These are phyloP conservation scores for Sylvicola cinctus DNA, from an alignment of 2,888 invertebrate genomes.

Conservation along the genomic window DNA sequence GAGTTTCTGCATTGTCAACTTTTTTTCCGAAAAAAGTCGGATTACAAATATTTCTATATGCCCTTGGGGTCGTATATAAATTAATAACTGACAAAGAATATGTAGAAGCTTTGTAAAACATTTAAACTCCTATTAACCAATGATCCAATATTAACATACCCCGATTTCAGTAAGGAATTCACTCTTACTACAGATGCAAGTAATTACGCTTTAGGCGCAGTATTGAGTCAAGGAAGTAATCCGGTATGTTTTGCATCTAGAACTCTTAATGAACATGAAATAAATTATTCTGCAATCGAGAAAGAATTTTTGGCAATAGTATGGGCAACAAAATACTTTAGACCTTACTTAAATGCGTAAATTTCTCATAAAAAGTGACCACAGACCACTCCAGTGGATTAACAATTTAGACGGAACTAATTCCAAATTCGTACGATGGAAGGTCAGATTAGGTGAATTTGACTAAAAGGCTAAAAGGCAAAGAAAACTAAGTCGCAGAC, in stretches of 20 bases:
- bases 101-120: slow-evolving; percentile 6
- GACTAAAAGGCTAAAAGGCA: too few species aligned
- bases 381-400: too few species aligned
- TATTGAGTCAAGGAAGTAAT: slow-evolving; percentile 13
- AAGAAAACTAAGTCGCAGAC: too few species aligned
- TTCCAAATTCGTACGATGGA: too few species aligned
- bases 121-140: slow-evolving; percentile 7
- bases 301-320: slow-evolving; percentile 18
- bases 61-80: too few species aligned
- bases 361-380: too few species aligned
- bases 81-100: too few species aligned
- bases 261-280: slow-evolving; percentile 12
- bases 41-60: too few species aligned
- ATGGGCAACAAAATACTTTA: slow-evolving; percentile 16
- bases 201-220: slow-evolving; percentile 12
- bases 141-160: slow-evolving; percentile 16
- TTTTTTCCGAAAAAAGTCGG: too few species aligned
- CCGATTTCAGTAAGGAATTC: slow-evolving; percentile 15
- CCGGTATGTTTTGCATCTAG: slow-evolving; percentile 15
- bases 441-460: too few species aligned
- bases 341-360: slow-evolving; percentile 17
- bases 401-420: too few species aligned
- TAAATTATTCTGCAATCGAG: slow-evolving; percentile 15
- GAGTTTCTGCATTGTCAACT: too few species aligned
- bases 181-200: slow-evolving; percentile 15